Conservation (phyloP, 2,797 vertebrate species). For the Vespertilio murinus region DNA sequence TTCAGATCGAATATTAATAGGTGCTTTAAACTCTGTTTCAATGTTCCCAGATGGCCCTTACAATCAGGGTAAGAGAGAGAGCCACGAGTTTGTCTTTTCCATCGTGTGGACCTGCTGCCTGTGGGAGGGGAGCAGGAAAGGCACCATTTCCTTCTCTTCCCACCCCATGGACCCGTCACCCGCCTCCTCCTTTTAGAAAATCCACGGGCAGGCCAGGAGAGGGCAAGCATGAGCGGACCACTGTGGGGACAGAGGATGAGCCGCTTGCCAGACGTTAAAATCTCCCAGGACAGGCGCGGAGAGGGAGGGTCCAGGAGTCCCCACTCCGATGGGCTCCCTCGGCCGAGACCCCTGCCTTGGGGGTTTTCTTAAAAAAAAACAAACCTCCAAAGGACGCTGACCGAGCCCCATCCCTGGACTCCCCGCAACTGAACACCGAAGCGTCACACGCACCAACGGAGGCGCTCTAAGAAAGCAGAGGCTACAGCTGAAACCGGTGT, state of each 20-base stretch:
- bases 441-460: neutral
- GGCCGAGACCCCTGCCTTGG: neutral
- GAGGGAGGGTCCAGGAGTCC: neutral
- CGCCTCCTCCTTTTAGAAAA: neutral
- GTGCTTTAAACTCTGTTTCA: neutral
- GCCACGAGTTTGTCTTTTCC: neutral
- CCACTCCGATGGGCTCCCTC: neutral
- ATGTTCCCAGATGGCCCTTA: neutral
- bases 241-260: neutral
- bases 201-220: neutral
- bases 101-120: neutral
- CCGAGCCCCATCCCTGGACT: too few relatives aligned
- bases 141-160: neutral
- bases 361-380: neutral
- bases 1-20: neutral
- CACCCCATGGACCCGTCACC: neutral
- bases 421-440: neutral
- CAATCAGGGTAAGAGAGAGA: neutral
- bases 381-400: neutral
- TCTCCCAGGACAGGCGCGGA: neutral
- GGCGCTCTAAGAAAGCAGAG: neutral
- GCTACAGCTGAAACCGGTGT: neutral
- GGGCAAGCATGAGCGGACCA: neutral
- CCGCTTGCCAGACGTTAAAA: neutral
- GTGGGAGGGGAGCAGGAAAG: neutral